These are phyloP conservation scores for Syngnathus floridae DNA, from an alignment of 2,113 vertebrate species.

Conservation along the genomic window DNA sequence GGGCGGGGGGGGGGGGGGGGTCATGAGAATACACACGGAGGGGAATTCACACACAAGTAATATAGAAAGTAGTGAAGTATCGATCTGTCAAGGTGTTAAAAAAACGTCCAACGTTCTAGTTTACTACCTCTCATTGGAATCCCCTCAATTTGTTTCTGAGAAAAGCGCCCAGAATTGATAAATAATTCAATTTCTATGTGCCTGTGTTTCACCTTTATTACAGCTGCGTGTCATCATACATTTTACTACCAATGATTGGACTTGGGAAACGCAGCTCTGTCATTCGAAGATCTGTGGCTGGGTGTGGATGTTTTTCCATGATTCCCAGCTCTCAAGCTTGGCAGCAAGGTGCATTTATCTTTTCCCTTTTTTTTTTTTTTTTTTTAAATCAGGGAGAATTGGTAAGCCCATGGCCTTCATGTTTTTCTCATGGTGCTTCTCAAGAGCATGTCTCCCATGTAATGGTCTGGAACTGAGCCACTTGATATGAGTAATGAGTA, in stretches of 20 bases:
- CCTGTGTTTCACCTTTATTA: neutral
- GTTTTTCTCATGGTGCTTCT: conserved; percentile 4
- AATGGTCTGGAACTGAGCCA: too few relatives aligned
- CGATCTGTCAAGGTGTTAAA: conserved; percentile 12
- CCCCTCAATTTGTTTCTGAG: neutral
- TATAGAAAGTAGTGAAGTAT: conserved; percentile 1
- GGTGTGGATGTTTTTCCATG: conserved; percentile 10
- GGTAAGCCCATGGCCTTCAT: conserved; percentile 10
- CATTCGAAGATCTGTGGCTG: neutral
- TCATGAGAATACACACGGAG: neutral
- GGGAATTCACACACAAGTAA: neutral
- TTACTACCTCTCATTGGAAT: neutral
- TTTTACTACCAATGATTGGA: neutral
- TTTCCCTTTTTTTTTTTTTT: conserved; percentile 15
- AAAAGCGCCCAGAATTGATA: neutral
- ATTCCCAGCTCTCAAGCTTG: conserved; percentile 19
- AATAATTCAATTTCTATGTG: neutral
- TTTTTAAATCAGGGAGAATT: conserved; percentile 5
- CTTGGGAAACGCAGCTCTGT: neutral
- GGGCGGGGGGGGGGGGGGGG: neutral
- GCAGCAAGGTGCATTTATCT: conserved; percentile 22
- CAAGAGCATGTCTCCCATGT: neutral
- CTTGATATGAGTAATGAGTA: too few relatives aligned
- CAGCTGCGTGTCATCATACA: neutral
- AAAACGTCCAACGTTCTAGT: neutral